Evolutionary conservation across 2,888 invertebrate species (phyloP).

Genomic region (Agrotis clavis): DNA sequence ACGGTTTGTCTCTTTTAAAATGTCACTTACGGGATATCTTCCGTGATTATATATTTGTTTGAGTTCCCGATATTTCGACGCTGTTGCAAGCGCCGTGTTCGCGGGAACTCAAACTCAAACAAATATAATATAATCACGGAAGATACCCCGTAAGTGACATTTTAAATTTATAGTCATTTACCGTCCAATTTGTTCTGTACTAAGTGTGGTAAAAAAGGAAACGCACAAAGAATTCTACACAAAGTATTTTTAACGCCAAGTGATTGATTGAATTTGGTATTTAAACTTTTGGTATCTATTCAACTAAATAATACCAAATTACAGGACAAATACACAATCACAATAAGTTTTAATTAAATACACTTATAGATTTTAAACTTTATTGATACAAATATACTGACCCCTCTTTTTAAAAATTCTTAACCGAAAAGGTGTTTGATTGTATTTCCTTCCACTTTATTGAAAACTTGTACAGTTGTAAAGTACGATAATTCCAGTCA

Average conservation of each 20-base stretch:
- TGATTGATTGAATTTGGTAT: background rate
- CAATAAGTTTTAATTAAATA: background rate
- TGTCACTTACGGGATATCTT: too few relatives aligned
- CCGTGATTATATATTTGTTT: too few relatives aligned
- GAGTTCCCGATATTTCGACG: too few relatives aligned
- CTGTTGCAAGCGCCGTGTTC: too few relatives aligned
- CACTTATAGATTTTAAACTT: background rate
- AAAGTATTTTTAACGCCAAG: background rate
- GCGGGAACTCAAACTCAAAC: too few relatives aligned
- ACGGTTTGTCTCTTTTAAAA: too few relatives aligned
- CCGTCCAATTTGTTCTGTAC: constrained; percentile 2
- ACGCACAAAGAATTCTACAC: background rate
- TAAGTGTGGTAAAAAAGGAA: background rate
- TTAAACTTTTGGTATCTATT: background rate
- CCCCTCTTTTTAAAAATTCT: background rate
- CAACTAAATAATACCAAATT: background rate
- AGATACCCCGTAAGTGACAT: too few relatives aligned
- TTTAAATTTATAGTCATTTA: background rate
- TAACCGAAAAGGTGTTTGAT: background rate
- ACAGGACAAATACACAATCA: background rate
- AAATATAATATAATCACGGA: too few relatives aligned
- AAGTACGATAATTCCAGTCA: too few relatives aligned
- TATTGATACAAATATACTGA: background rate
- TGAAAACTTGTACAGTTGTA: background rate
- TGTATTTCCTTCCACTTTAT: background rate